These are phyloP conservation scores for Polydrusus tereticollis DNA, from an alignment of 2,888 invertebrate species.

Conservation along the genomic window DNA sequence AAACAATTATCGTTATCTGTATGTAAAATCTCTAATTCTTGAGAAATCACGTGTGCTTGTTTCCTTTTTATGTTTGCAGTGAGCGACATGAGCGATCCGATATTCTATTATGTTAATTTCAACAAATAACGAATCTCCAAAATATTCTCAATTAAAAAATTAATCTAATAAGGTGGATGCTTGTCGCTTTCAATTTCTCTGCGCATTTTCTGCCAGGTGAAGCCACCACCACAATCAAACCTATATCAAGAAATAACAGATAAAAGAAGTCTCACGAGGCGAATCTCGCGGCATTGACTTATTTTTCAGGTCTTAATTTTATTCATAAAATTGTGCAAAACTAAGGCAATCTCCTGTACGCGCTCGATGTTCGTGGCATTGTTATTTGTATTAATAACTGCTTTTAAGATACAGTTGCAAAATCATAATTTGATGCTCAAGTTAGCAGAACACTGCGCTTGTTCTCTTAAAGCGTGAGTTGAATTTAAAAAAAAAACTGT, in stretches of 20 bases:
- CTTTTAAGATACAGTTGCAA: slow-evolving; percentile 10
- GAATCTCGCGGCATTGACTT: slow-evolving; percentile 31
- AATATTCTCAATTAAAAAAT: too few relatives aligned
- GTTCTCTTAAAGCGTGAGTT: neutral
- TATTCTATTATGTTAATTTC: slow-evolving; percentile 30
- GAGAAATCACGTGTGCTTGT: slow-evolving; percentile 5
- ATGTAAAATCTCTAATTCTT: slow-evolving; percentile 32
- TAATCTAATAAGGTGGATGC: too few relatives aligned
- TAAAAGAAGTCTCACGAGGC: neutral
- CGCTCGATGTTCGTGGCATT: slow-evolving; percentile 6
- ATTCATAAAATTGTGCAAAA: slow-evolving; percentile 35
- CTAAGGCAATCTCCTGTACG: slow-evolving; percentile 44
- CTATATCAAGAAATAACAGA: neutral
- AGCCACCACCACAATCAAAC: neutral
- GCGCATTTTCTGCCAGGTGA: neutral
- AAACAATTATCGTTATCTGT: slow-evolving; percentile 25
- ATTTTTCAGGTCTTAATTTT: slow-evolving; percentile 28
- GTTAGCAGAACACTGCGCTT: slow-evolving; percentile 12
- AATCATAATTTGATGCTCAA: slow-evolving; percentile 13
- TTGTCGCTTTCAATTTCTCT: neutral
- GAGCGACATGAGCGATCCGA: slow-evolving; percentile 19
- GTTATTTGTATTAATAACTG: slow-evolving; percentile 20
- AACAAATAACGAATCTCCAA: slow-evolving; percentile 14
- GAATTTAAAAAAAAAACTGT: too few relatives aligned
- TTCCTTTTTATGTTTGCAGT: slow-evolving; percentile 13